These are phyloP conservation scores for Corythornis leucogaster DNA, from an alignment of 2,797 vertebrate genomes.

Conservation along the genomic window DNA sequence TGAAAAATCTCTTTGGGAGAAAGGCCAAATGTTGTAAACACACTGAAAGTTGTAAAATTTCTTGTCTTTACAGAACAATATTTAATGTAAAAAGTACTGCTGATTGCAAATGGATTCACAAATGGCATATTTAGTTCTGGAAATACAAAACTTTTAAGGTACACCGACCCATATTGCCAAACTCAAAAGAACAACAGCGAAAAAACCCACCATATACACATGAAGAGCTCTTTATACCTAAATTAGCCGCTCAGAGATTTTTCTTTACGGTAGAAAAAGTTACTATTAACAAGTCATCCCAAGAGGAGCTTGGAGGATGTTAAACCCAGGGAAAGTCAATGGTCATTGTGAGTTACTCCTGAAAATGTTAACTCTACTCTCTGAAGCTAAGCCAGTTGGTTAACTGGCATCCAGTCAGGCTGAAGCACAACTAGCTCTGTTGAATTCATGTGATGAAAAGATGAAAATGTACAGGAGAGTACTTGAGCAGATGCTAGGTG, in stretches of 20 bases:
- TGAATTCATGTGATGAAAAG: neutral
- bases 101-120: slow-evolving; percentile 52
- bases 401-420: slow-evolving; percentile 3
- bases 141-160: slow-evolving; percentile 37
- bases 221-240: neutral
- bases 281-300: slow-evolving; percentile 30
- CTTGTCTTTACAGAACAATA: slow-evolving; percentile 58
- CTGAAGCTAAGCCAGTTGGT: slow-evolving; percentile 29
- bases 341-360: neutral
- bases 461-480: neutral
- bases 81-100: slow-evolving; percentile 34
- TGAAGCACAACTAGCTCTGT: neutral
- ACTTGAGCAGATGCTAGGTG: neutral
- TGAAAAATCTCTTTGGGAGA: slow-evolving; percentile 58
- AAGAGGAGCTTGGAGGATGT: neutral
- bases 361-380: neutral
- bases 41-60: slow-evolving; percentile 39
- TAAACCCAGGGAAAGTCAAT: slow-evolving; percentile 16
- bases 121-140: slow-evolving; percentile 14
- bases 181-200: neutral
- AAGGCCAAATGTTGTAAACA: slow-evolving; percentile 60
- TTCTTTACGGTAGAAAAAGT: slow-evolving; percentile 24
- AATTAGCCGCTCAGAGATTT: slow-evolving; percentile 26
- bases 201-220: neutral
- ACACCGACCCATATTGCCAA: slow-evolving; percentile 17